A percentile compares a stretch with the other conserved stretches of the same genome.
Evolutionary conservation across 2,888 invertebrate genomes (phyloP).

Genomic region (Meteorus colon): DNA sequence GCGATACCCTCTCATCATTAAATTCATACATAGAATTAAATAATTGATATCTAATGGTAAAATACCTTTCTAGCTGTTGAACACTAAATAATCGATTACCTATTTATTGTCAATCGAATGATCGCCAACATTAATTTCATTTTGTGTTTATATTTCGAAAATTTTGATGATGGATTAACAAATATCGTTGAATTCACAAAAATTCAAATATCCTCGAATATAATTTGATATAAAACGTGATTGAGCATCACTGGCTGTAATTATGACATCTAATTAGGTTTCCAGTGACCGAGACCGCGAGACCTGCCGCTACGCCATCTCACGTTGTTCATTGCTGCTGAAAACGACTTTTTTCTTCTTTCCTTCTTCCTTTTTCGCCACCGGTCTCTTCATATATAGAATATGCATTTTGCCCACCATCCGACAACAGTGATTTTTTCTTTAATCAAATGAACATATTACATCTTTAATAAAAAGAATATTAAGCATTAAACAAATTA

Average conservation of each 20-base stretch:
- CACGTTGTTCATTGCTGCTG: slow-evolving; percentile 49
- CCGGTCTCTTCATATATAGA: background rate
- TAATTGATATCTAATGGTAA: too few relatives aligned
- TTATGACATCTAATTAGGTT: slow-evolving; percentile 73
- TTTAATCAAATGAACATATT: slow-evolving; percentile 19
- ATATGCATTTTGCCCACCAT: background rate
- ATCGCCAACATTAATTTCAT: too few relatives aligned
- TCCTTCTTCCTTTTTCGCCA: slow-evolving; percentile 18
- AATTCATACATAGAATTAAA: too few relatives aligned
- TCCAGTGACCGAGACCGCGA: slow-evolving; percentile 67
- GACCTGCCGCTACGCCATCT: slow-evolving; percentile 58
- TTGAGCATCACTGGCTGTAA: slow-evolving; percentile 69
- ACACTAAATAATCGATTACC: too few relatives aligned
- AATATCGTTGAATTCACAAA: too few relatives aligned
- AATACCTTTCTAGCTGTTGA: too few relatives aligned
- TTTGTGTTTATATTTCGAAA: too few relatives aligned
- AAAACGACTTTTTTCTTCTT: slow-evolving; percentile 14
- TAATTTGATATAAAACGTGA: slow-evolving; percentile 21
- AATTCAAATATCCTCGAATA: too few relatives aligned
- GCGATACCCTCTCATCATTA: too few relatives aligned
- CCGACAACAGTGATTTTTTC: slow-evolving; percentile 14
- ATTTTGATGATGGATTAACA: too few relatives aligned
- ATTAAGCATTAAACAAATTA: slow-evolving; percentile 24
- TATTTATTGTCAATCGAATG: too few relatives aligned
- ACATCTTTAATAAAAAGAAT: background rate